Evolutionary conservation across 2,113 vertebrate species (phyloP).

Genomic region (Acrocephalus kingi): DNA sequence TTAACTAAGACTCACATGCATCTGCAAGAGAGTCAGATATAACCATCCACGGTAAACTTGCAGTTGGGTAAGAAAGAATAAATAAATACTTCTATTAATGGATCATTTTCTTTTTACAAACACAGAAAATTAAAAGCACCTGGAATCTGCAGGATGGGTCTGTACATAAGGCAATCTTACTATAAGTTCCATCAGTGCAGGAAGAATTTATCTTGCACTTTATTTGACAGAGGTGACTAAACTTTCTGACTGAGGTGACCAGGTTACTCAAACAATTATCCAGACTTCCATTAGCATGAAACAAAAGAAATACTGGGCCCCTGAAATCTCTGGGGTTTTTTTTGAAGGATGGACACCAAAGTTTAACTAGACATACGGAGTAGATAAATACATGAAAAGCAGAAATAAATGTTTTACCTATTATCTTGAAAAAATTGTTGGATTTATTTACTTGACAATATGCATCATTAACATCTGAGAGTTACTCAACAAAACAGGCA

Average conservation of each 20-base stretch:
- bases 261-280: constrained; percentile 59
- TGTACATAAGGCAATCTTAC: neutral
- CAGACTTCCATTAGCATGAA: constrained; percentile 41
- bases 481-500: neutral
- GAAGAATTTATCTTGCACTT: constrained; percentile 31
- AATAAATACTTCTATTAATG: neutral
- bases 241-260: constrained; percentile 43
- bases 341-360: neutral
- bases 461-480: neutral
- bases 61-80: neutral
- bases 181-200: neutral
- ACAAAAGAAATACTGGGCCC: constrained; percentile 19
- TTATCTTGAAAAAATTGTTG: neutral
- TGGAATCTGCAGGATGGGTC: constrained; percentile 9
- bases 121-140: neutral
- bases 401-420: neutral
- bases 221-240: constrained; percentile 50
- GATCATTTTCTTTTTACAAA: neutral
- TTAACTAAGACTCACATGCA: neutral
- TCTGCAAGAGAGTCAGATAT: neutral
- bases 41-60: neutral
- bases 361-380: neutral
- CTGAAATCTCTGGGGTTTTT: neutral
- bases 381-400: neutral
- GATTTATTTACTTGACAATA: neutral